phyloP scores from a whole-genome alignment of 1,140 invertebrate species.

The Liolophura sinensis region DNA sequence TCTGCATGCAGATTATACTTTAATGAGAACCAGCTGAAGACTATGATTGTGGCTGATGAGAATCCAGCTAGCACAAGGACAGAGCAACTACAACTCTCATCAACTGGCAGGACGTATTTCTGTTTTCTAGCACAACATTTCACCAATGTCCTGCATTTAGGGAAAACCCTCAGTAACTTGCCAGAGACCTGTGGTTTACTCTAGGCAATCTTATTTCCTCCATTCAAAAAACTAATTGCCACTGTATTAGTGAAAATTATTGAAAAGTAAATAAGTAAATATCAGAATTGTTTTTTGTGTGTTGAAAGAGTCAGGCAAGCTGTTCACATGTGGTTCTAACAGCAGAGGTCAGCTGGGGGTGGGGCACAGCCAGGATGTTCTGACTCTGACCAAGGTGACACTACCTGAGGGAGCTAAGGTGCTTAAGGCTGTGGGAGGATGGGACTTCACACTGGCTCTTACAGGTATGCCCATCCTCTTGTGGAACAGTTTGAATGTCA shows the following conservation, averaged over 20 bases:
- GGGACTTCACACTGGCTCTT: conserved; percentile 52
- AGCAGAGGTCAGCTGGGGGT: conserved; percentile 59
- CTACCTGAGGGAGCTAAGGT: conserved; percentile 12
- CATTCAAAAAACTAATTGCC: neutral
- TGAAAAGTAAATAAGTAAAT: conserved; percentile 11
- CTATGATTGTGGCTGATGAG: neutral
- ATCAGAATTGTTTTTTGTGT: conserved; percentile 21
- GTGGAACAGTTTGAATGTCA: too few relatives aligned
- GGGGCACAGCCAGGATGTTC: conserved; percentile 59
- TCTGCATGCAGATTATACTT: neutral
- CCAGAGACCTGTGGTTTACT: too few relatives aligned
- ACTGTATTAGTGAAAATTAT: conserved; percentile 8
- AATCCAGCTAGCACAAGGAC: neutral
- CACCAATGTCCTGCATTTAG: too few relatives aligned
- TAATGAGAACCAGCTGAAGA: neutral
- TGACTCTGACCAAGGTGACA: conserved; percentile 16
- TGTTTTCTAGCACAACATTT: too few relatives aligned
- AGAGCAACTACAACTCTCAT: neutral
- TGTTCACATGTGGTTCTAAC: conserved; percentile 46
- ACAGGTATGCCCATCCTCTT: conserved; percentile 22
- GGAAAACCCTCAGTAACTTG: too few relatives aligned
- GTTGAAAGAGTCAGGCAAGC: conserved; percentile 29
- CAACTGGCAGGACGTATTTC: too few relatives aligned
- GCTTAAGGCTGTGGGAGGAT: conserved; percentile 43
- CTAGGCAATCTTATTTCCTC: too few relatives aligned